Base-by-base conservation (phyloP, 2,797 vertebrate species). In the Pyrocephalus nanus region DNA sequence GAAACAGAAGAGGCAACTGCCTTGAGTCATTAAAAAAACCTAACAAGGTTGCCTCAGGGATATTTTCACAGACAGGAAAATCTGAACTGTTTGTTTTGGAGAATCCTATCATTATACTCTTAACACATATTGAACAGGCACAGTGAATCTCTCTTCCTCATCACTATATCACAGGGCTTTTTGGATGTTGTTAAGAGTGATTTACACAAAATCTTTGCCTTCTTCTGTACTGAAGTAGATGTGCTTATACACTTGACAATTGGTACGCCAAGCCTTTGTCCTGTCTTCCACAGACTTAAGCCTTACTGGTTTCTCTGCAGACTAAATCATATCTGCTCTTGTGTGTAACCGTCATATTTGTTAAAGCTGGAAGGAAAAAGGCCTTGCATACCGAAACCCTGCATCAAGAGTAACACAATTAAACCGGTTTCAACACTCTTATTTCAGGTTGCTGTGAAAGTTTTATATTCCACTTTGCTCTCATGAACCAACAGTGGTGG, bases 1-100 rank as follows among this genome's bases (percentile, higher is more conserved):
- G 51, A 88, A 85, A 42, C 22, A 76, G 77, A 65, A 75, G 71
- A 18, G 89, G 54, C 73, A 64, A 8, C 70, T 92, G 60, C 70
- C 82, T 74, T 36, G 51, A 94, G 70, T 69, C 61, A 71, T 51
- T 17, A 48, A 64, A 78, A 61, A 54, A 61, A 12, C 8, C 26
- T 9, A 50, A 30, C 25, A 19, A 62, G 30, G 50, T 80, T 93
- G n/a, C 53, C 29, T 73, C 66, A 67, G 45, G 51, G 62, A 51
- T 45, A 15, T 51, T 79, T 92, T 80, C 36, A 43, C 15, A 60
- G 65, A 32, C 70, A 66, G 22, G 15, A 47, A 86, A 83, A 53
- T 66, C 53, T 64, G 55, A 92, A 78, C 27, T 64, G 34, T 86
- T 73, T 90, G 23, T 19, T 94, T 54, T 26, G 42, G 29, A 38